These are phyloP conservation scores for Nasua narica DNA, from an alignment of 2,797 vertebrate species.

Conservation along the genomic window DNA sequence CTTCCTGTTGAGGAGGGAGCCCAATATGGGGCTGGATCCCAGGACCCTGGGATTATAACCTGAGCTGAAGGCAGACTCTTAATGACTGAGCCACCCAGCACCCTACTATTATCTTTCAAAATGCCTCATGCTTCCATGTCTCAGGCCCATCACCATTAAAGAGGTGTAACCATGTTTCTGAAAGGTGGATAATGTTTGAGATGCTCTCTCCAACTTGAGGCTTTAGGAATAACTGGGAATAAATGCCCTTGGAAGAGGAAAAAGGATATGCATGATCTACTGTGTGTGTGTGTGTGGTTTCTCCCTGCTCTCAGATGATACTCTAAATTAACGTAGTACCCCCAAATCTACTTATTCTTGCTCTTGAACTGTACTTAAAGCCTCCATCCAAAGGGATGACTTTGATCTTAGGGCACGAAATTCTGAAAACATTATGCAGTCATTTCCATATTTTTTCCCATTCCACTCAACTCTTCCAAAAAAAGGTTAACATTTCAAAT, in stretches of 20 bases:
- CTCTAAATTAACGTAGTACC: background rate
- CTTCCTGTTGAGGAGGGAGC: no score
- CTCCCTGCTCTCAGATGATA: background rate
- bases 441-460: background rate
- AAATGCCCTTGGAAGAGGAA: background rate
- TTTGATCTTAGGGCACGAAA: background rate
- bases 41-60: no score
- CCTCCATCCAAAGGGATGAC: background rate
- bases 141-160: background rate
- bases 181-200: background rate
- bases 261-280: background rate
- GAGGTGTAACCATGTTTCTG: background rate
- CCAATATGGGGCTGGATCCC: no score
- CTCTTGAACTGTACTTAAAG: background rate
- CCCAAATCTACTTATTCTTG: background rate
- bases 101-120: background rate
- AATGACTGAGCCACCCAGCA: no score
- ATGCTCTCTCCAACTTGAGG: background rate
- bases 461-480: background rate
- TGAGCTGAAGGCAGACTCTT: no score
- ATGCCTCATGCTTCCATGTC: background rate
- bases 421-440: background rate
- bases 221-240: background rate
- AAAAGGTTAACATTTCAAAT: background rate
- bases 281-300: background rate